A percentile compares a stretch with the other conserved stretches of the same genome.
Evolutionary conservation across 2,113 vertebrate genomes (phyloP).

Genomic region (Anhinga rufa): DNA sequence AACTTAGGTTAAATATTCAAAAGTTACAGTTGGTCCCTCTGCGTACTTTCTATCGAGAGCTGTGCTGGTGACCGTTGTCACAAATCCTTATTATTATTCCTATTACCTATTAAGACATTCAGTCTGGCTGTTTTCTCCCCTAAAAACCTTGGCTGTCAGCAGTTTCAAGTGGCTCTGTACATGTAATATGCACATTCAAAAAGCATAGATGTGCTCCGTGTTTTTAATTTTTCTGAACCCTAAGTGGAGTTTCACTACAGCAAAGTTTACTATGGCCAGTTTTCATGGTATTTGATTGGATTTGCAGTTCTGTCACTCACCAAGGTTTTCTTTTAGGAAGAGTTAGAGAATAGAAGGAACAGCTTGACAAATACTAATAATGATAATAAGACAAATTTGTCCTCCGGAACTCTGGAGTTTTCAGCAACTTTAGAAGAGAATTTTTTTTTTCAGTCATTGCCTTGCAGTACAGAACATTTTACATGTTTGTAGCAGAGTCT

Average conservation of each 20-base stretch:
- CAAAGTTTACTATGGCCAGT: not conserved
- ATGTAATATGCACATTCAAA: not conserved
- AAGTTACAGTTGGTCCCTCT: not conserved
- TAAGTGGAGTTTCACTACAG: not conserved
- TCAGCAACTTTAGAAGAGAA: not conserved
- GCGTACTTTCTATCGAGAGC: not conserved
- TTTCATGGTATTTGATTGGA: not conserved
- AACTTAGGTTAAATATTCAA: not conserved
- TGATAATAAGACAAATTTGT: not conserved
- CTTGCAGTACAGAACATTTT: not conserved
- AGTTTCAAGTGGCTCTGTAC: not conserved
- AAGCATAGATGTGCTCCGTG: not conserved
- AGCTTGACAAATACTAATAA: not conserved
- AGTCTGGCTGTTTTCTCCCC: not conserved
- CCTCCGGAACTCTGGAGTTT: not conserved
- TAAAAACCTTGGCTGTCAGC: not conserved
- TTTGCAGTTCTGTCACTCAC: slow-evolving; percentile 13
- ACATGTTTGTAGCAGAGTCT: not conserved
- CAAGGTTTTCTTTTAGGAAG: slow-evolving; percentile 13
- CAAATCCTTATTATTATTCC: not conserved
- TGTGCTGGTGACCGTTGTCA: not conserved
- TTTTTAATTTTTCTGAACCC: not conserved
- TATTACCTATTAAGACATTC: not conserved
- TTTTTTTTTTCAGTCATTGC: not conserved
- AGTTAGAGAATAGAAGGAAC: not conserved